Evolutionary conservation across 2,797 vertebrate genomes (phyloP).

Genomic region (Numenius phaeopus): DNA sequence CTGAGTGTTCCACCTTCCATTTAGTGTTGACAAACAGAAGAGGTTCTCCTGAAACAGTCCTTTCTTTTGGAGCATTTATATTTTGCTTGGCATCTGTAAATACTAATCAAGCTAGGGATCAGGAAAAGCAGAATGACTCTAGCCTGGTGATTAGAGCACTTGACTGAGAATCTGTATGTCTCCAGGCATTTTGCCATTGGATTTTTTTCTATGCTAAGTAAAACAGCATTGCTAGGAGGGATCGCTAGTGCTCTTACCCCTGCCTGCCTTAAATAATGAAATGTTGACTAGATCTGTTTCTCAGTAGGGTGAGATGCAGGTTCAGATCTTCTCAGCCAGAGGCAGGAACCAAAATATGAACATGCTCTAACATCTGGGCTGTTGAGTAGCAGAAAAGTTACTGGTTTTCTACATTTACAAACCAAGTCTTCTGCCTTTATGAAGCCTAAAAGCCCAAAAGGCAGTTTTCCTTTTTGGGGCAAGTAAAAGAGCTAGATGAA

Average conservation of each 20-base stretch:
- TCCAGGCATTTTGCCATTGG: neutral
- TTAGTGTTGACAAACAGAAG: neutral
- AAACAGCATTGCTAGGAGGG: neutral
- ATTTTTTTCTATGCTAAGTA: neutral
- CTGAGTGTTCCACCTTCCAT: neutral
- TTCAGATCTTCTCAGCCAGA: neutral
- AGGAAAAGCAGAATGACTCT: constrained; percentile 10
- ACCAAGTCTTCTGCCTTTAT: neutral
- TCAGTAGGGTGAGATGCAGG: neutral
- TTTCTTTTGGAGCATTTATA: neutral
- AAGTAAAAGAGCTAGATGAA: neutral
- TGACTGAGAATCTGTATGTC: neutral
- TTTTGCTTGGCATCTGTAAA: constrained; percentile 1
- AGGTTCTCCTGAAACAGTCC: neutral
- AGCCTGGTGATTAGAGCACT: constrained; percentile 1
- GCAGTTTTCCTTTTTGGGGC: neutral
- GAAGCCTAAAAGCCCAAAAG: neutral
- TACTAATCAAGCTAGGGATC: neutral
- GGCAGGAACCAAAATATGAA: neutral
- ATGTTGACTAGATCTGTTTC: neutral
- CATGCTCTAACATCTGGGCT: neutral
- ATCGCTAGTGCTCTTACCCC: neutral
- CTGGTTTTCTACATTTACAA: neutral
- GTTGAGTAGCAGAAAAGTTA: neutral
- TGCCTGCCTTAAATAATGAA: neutral